Evolutionary conservation across 2,113 vertebrate species (phyloP).

Genomic region (Prolemur simus): DNA sequence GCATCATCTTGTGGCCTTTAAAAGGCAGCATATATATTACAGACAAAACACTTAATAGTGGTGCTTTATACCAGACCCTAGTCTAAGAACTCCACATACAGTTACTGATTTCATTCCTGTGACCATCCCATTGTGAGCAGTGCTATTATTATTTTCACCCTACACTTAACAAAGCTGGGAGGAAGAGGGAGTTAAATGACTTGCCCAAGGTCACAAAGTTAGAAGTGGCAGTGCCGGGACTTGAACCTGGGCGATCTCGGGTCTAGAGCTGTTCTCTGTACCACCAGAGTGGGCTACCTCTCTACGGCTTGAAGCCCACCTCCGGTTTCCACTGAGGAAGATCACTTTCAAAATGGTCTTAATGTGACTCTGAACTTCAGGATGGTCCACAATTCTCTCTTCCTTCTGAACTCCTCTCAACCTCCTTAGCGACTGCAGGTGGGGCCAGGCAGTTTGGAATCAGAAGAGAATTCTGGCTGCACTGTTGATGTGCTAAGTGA

Average conservation of each 20-base stretch:
- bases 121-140: neutral
- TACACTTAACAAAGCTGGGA: neutral
- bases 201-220: neutral
- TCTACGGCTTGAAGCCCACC: neutral
- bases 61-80: neutral
- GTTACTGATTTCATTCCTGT: neutral
- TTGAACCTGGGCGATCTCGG: neutral
- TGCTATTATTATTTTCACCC: neutral
- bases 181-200: neutral
- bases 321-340: neutral
- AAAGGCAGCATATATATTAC: neutral
- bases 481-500: neutral
- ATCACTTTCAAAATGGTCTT: neutral
- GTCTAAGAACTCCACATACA: neutral
- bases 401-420: neutral
- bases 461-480: neutral
- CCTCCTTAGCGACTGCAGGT: neutral
- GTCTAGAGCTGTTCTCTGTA: too few relatives aligned
- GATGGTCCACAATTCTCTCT: neutral
- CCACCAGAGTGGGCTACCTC: too few relatives aligned
- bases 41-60: accelerated
- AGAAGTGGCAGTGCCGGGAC: neutral
- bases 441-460: neutral
- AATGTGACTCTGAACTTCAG: neutral
- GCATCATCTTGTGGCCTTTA: neutral